Conservation (phyloP, 2,888 invertebrate genomes). For the Drosophila leonis region DNA sequence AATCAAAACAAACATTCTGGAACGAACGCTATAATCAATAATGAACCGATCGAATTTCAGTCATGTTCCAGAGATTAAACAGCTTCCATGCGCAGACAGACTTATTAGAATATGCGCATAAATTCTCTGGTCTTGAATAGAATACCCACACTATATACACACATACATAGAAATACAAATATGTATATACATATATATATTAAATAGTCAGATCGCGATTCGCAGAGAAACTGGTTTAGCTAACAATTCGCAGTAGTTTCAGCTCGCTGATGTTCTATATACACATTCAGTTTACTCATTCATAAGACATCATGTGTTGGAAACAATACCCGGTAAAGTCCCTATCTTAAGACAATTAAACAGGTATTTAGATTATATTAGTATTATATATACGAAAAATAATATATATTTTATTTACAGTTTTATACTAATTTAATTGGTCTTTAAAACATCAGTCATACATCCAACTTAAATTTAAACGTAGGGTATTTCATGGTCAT, state of each 20-base stretch:
- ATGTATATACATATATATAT: neutral
- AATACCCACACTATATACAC: conserved; percentile 12
- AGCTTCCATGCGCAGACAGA: conserved; percentile 42
- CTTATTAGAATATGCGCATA: conserved; percentile 45
- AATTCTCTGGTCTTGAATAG: conserved; percentile 26
- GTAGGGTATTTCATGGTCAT: conserved; percentile 27
- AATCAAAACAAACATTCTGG: conserved; percentile 25
- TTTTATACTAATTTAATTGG: neutral
- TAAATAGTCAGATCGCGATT: conserved; percentile 29
- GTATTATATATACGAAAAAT: neutral
- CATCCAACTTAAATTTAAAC: neutral
- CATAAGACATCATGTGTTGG: conserved; percentile 11
- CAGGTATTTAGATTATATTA: neutral
- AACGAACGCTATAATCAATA: conserved; percentile 25
- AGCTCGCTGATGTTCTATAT: conserved; percentile 25
- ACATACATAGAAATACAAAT: conserved; percentile 4
- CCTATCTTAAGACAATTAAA: neutral
- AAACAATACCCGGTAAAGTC: conserved; percentile 14
- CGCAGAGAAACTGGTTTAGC: conserved; percentile 46
- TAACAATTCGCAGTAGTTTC: conserved; percentile 44
- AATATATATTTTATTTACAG: neutral
- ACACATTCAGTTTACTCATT: conserved; percentile 2
- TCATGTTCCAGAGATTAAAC: conserved; percentile 31
- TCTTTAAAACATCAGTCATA: neutral
- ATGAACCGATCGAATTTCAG: conserved; percentile 28